Conservation (phyloP, 2,888 invertebrate genomes). For the Eupithecia insigniata region DNA sequence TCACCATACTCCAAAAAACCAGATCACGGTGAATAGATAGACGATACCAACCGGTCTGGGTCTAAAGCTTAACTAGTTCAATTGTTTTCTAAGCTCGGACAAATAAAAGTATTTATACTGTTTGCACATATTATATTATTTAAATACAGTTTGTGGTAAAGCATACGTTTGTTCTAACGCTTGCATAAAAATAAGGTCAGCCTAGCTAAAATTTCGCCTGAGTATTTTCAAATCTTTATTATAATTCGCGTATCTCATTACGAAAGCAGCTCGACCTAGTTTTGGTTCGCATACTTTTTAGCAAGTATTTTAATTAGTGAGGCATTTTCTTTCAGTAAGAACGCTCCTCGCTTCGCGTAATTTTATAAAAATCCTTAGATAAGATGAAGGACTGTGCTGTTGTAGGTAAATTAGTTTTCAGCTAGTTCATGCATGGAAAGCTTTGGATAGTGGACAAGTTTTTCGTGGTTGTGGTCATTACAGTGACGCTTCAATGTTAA, state of each 20-base stretch:
- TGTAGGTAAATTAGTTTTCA: neutral
- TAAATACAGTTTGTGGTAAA: neutral
- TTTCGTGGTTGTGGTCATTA: neutral
- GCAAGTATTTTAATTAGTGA: constrained; percentile 53
- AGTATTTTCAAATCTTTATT: constrained; percentile 40
- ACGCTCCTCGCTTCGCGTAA: constrained; percentile 45
- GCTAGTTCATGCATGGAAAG: neutral
- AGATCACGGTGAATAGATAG: no score
- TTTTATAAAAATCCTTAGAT: constrained; percentile 42
- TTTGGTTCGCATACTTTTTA: constrained; percentile 46
- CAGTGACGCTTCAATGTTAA: no score
- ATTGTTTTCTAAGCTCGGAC: no score
- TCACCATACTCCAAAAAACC: no score
- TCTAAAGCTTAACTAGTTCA: no score
- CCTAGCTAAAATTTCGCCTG: constrained; percentile 13
- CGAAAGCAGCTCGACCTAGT: constrained; percentile 40
- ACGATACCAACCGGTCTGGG: no score
- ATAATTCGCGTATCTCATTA: constrained; percentile 46
- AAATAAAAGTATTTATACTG: no score
- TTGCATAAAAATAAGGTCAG: neutral
- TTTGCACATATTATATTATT: no score
- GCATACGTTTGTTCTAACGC: neutral
- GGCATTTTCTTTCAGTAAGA: constrained; percentile 50
- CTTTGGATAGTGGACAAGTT: neutral
- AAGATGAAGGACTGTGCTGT: constrained; percentile 25